Conservation (phyloP, 2,797 vertebrate species). For the Nannoperca obscura region DNA sequence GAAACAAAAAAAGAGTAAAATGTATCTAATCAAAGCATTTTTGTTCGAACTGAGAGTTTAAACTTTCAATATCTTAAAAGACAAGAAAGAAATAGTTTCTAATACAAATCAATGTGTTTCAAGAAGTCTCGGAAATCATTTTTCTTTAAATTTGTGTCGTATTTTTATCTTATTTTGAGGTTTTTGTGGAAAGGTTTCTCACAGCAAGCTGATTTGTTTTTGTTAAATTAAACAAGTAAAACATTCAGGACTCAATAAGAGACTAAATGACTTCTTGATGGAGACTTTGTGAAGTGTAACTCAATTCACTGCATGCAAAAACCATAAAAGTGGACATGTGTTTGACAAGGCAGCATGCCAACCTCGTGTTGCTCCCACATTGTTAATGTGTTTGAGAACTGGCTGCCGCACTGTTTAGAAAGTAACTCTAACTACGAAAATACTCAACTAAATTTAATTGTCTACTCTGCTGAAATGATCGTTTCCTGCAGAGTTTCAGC, state of each 20-base stretch:
- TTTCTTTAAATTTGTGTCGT: background rate
- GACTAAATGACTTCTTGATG: slow-evolving; percentile 8
- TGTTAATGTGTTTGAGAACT: slow-evolving; percentile 22
- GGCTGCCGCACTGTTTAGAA: slow-evolving; percentile 27
- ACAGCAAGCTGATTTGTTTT: background rate
- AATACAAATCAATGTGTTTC: background rate
- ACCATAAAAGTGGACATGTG: slow-evolving; percentile 28
- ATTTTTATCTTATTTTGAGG: background rate
- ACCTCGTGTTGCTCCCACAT: slow-evolving; percentile 9
- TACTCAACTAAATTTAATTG: background rate
- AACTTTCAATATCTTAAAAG: background rate
- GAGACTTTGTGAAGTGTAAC: slow-evolving; percentile 16
- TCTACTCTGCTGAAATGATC: slow-evolving; percentile 22
- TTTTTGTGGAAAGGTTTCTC: background rate
- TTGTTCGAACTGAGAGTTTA: background rate
- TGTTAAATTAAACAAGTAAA: slow-evolving; percentile 3
- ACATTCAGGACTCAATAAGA: background rate
- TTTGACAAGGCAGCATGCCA: slow-evolving; percentile 40
- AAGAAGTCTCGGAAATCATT: background rate
- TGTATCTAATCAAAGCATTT: background rate
- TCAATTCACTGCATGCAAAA: slow-evolving; percentile 39
- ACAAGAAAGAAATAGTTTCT: background rate
- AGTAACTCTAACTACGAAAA: slow-evolving; percentile 20
- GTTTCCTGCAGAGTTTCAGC: slow-evolving; percentile 9
- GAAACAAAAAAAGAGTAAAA: too few species aligned